phyloP scores from a whole-genome alignment of 2,888 invertebrate species.

The Shargacucullia verbasci region DNA sequence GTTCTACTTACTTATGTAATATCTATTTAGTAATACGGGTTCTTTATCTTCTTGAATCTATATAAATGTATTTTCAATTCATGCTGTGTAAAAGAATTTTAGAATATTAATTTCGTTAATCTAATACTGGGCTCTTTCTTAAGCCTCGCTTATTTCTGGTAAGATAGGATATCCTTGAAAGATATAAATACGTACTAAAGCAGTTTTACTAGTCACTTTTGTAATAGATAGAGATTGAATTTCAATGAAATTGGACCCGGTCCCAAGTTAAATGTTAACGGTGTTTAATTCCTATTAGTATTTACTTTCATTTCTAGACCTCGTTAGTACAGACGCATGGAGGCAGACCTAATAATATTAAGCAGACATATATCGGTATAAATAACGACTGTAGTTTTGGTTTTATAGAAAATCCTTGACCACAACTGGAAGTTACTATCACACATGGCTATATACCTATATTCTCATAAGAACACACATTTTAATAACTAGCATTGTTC shows the following conservation, averaged over 20 bases:
- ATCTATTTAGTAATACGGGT: too few species aligned
- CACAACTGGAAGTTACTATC: slow-evolving; percentile 38
- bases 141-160: too few species aligned
- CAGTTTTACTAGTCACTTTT: slow-evolving; percentile 1
- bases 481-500: slow-evolving; percentile 62
- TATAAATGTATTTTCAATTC: too few species aligned
- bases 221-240: slow-evolving; percentile 3
- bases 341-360: not conserved
- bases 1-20: not conserved
- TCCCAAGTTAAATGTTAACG: not conserved
- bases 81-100: too few species aligned
- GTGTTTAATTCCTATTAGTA: not conserved
- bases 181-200: not conserved
- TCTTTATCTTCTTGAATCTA: too few species aligned
- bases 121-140: too few species aligned
- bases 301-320: slow-evolving; percentile 1
- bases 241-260: slow-evolving; percentile 4
- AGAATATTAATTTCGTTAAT: too few species aligned
- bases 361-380: not conserved
- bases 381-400: too few species aligned
- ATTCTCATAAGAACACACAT: slow-evolving; percentile 60
- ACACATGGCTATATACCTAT: slow-evolving; percentile 19
- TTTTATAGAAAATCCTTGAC: slow-evolving; percentile 37
- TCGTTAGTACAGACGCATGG: not conserved
- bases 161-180: not conserved